Percentiles rank a stretch among this genome's conserved stretches.
Conservation (phyloP, 2,888 invertebrate genomes). For the Agonopterix alstromeriana region DNA sequence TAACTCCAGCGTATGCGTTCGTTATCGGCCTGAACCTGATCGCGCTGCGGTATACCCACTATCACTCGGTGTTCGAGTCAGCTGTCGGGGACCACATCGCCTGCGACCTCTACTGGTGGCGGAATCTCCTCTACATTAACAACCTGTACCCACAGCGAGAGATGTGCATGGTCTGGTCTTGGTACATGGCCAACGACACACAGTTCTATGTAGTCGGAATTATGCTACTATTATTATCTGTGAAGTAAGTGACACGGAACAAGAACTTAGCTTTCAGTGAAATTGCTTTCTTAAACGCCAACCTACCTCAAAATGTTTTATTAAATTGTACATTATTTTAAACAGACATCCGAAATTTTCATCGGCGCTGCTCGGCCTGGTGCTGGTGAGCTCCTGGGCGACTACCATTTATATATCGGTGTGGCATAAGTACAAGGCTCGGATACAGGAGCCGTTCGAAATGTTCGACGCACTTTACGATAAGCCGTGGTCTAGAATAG, state of each 20-base stretch:
- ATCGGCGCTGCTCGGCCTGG: constrained; percentile 70
- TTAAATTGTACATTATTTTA: not conserved
- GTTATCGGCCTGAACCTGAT: constrained; percentile 86
- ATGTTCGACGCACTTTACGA: constrained; percentile 89
- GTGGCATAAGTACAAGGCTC: constrained; percentile 83
- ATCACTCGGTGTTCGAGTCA: constrained; percentile 84
- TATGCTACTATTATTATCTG: constrained; percentile 79
- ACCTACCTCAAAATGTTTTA: not conserved
- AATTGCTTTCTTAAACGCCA: not conserved
- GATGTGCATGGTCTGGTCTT: constrained; percentile 89
- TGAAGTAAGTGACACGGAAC: constrained; percentile 73
- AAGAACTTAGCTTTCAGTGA: not conserved
- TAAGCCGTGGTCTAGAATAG: constrained; percentile 89
- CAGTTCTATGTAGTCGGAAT: constrained; percentile 85
- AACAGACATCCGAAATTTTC: constrained; percentile 79
- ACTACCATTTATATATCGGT: constrained; percentile 86
- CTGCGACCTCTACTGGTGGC: constrained; percentile 89
- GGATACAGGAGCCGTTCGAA: constrained; percentile 88
- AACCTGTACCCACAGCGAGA: constrained; percentile 85
- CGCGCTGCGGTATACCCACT: constrained; percentile 82
- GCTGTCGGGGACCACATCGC: constrained; percentile 82
- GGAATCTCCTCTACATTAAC: constrained; percentile 89
- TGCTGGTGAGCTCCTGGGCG: constrained; percentile 85
- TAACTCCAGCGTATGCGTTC: constrained; percentile 89
- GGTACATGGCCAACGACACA: constrained; percentile 89